Conservation (phyloP, 2,888 invertebrate genomes). For the Caenorhabditis sp. region DNA sequence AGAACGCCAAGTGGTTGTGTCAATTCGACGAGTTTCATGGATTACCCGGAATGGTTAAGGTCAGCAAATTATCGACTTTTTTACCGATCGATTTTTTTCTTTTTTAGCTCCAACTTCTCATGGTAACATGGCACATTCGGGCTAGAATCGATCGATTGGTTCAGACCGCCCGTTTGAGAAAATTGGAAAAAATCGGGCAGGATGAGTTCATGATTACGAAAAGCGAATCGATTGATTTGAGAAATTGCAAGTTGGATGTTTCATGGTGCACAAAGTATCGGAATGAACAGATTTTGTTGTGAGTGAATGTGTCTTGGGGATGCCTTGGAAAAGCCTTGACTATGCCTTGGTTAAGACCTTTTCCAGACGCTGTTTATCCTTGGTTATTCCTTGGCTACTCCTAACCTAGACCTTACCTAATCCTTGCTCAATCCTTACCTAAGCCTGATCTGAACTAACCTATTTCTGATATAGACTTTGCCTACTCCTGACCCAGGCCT, state of each 20-base stretch:
- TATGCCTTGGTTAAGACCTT: too few species aligned
- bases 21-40: slow-evolving; percentile 46
- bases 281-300: slow-evolving; percentile 39
- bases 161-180: slow-evolving; percentile 16
- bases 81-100: background rate
- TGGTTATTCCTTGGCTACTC: too few species aligned
- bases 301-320: too few species aligned
- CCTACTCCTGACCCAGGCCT: too few species aligned
- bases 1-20: slow-evolving; percentile 57
- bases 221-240: slow-evolving; percentile 22
- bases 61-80: background rate
- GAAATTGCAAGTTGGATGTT: slow-evolving; percentile 29
- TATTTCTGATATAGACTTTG: too few species aligned
- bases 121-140: slow-evolving; percentile 47
- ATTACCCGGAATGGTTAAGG: slow-evolving; percentile 53
- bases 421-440: too few species aligned
- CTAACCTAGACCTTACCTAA: too few species aligned
- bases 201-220: slow-evolving; percentile 21
- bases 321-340: too few species aligned
- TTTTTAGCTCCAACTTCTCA: slow-evolving; percentile 51
- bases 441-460: too few species aligned
- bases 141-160: slow-evolving; percentile 36
- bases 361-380: too few species aligned
- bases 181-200: slow-evolving; percentile 16
- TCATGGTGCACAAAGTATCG: slow-evolving; percentile 41